These are phyloP conservation scores for Tricholaema leucomelas DNA, from an alignment of 2,113 vertebrate genomes.

Conservation along the genomic window DNA sequence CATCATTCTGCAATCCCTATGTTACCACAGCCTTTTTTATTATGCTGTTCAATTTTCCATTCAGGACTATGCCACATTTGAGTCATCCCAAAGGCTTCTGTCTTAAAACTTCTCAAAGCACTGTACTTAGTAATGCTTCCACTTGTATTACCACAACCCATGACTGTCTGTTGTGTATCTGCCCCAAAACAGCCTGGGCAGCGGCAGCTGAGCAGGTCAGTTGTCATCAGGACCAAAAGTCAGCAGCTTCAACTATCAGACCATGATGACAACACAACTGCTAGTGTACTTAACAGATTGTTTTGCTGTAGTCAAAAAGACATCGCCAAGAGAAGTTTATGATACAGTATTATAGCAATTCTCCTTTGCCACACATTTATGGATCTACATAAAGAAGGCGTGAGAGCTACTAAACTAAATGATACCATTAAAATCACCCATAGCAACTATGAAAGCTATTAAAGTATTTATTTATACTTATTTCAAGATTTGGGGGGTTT, in stretches of 20 bases:
- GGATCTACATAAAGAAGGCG: neutral
- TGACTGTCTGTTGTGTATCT: neutral
- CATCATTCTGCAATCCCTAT: conserved; percentile 27
- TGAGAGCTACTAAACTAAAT: neutral
- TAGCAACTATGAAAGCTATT: neutral
- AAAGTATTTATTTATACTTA: neutral
- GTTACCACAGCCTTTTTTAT: conserved; percentile 22
- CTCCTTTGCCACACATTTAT: neutral
- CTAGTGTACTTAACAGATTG: neutral
- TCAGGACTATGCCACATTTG: neutral
- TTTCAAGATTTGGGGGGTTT: neutral
- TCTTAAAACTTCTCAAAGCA: conserved; percentile 13
- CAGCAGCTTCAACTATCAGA: neutral
- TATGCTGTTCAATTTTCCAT: conserved; percentile 52
- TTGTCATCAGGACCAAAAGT: neutral
- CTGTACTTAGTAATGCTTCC: neutral
- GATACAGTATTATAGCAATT: neutral
- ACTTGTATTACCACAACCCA: neutral
- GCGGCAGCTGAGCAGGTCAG: neutral
- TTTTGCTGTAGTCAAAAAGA: neutral
- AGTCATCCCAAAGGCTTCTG: conserved; percentile 49
- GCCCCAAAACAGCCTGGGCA: neutral
- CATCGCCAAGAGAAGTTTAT: neutral
- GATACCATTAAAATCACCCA: neutral
- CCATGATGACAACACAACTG: neutral